Evolutionary conservation across 2,113 vertebrate genomes (phyloP), one percentile per base, ranked within the genome.

Genomic region (Menura novaehollandiae): DNA sequence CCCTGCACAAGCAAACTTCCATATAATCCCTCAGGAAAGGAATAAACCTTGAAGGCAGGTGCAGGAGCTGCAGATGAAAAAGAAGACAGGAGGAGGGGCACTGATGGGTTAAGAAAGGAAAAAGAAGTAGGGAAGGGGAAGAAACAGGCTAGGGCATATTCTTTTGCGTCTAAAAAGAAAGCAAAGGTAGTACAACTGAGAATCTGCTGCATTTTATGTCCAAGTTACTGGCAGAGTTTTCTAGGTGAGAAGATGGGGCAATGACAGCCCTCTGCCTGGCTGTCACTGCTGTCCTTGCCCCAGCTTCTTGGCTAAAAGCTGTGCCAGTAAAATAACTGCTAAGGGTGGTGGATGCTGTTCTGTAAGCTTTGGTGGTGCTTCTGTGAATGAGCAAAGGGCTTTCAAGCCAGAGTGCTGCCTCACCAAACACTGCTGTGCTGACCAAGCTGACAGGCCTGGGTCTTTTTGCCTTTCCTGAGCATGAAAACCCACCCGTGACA

Each of bases 1-100:
- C 63, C 59, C 68, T 91, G 80, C 74, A 35, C 89, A 90, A 95
- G 89, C 80, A 92, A 96, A 88, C 75, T 81, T 91, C 83, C 93
- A 92, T 93, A 96, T 73, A 95, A 95, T 96, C 76, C 53, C 1
- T 0, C 56, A 84, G 91, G 83, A 77, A 87, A 81, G 59, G 47
- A 87, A 80, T 94, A 79, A 92, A 79, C 86, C 81, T 90, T 94
- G 37, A 69, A 85, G 69, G 77, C 47, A 87, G 84, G 53, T 84
- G 68, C 44, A 77, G 63, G 72, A 89, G 76, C 84, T 91, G 84
- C 32, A 55, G 59, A 84, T 81, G 59, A 80, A 68, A 86, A 81
- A 91, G 23, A 67, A n/a, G 13, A 13, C 12, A 66, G 60, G 53
- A 69, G 39, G 37, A n/a, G 28, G 24, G 76, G n/a, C n/a, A 56